These are phyloP conservation scores for Psephotus haematonotus DNA, from an alignment of 2,113 vertebrate species.

Conservation along the genomic window DNA sequence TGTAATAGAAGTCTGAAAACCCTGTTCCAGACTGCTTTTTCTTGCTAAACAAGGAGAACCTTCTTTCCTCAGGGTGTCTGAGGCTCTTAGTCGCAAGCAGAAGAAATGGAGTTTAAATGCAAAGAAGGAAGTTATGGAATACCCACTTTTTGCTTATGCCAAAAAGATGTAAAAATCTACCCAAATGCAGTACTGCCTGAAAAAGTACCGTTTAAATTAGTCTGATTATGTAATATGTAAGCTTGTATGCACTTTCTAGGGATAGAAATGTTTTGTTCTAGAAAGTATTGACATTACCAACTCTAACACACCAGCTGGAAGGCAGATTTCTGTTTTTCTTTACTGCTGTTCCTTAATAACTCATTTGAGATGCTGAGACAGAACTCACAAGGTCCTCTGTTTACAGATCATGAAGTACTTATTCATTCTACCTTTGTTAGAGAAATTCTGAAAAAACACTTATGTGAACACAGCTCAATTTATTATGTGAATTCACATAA, in stretches of 20 bases:
- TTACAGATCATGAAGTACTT: neutral
- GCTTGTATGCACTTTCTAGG: neutral
- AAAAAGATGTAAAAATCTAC: neutral
- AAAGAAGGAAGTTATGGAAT: neutral
- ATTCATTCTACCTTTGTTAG: neutral
- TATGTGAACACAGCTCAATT: neutral
- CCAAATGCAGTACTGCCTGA: neutral
- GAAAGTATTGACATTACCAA: neutral
- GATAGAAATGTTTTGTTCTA: neutral
- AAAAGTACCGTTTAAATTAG: neutral
- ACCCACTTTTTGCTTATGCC: neutral
- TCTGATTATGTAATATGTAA: neutral
- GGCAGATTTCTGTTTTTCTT: neutral
- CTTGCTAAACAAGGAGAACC: constrained; percentile 40
- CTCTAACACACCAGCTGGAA: neutral
- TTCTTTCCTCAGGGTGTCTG: constrained; percentile 5
- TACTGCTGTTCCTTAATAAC: neutral
- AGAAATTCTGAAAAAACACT: neutral
- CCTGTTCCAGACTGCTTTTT: constrained; percentile 44
- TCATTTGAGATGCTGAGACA: neutral
- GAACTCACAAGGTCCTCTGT: neutral
- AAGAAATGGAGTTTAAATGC: constrained; percentile 22
- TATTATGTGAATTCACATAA: neutral
- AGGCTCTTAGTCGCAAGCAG: constrained; percentile 7
- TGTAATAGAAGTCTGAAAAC: constrained; percentile 34